Base-by-base conservation (phyloP, 2,113 vertebrate genomes). In the Coptodon bakossiorum region DNA sequence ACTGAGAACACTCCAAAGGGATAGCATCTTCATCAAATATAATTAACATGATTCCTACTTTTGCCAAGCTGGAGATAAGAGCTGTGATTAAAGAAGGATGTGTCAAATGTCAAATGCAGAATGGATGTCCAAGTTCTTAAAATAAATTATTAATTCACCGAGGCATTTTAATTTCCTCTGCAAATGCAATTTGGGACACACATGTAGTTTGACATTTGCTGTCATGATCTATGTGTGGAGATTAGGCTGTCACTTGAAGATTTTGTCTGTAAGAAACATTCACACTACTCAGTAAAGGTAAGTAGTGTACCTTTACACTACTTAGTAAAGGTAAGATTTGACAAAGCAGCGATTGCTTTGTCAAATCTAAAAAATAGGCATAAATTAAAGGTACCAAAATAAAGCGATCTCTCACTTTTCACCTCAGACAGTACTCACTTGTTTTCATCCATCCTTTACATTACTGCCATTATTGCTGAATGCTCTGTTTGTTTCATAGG, bases 101-200 rank as follows among this genome's bases (percentile, higher is more conserved):
- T 90, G 89, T 92, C 89, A 92, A 87, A 87, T 87, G 86, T 88
- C 82, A 91, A 86, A 90, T 71, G 14, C 83, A 76, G 52, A 88
- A 43, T 66, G 52, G 83, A 89, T 86, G 34, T 68, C 34, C 24
- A 59, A 81, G 73, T 43, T 50, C 16, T 71, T 24, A n/a, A 84
- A 93, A 85, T 50, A 83, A 81, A 79, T 85, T n/a, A 87, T 54
- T 88, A 68, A 88, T 87, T 86, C 80, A 80, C 27, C 36, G 10
- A 82, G 43, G 27, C 89, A 91, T 91, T 87, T 93, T 86, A 43
- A 94, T 89, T 91, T 91, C 7, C 63, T 48, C 29, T 71, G 57
- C 53, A 81, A 84, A 59, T 34, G 19, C n/a, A 53, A 78, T 87
- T 87, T 93, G 57, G 34, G 40, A 85, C 48, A 87, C 52, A 82